Conservation (phyloP, 2,888 invertebrate genomes). For the Luperina testacea region DNA sequence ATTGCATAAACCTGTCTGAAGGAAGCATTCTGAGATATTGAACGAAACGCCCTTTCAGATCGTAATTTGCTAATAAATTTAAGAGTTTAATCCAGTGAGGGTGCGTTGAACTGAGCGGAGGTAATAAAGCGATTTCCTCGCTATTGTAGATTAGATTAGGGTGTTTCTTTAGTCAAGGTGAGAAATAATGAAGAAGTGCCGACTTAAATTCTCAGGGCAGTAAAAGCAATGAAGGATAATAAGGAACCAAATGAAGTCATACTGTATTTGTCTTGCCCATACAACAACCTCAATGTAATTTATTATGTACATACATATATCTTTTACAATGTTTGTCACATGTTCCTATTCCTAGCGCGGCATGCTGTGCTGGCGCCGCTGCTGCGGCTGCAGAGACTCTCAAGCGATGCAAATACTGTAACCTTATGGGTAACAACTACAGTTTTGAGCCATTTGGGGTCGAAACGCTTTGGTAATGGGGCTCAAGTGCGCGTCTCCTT, state of each 20-base stretch:
- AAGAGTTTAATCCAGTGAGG: constrained; percentile 36
- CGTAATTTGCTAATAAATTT: constrained; percentile 51
- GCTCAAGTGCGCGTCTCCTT: too few relatives aligned
- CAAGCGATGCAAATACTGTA: too few relatives aligned
- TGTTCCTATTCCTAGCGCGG: too few relatives aligned
- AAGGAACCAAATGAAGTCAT: neutral
- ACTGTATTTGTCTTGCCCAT: neutral
- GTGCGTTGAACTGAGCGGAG: constrained; percentile 37
- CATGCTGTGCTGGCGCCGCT: too few relatives aligned
- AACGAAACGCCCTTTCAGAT: constrained; percentile 38
- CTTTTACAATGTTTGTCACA: too few relatives aligned
- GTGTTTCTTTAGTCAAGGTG: neutral
- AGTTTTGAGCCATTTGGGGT: too few relatives aligned
- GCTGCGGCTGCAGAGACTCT: too few relatives aligned
- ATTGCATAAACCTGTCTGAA: constrained; percentile 41
- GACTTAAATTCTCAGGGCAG: neutral
- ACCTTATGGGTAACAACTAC: too few relatives aligned
- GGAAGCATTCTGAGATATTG: constrained; percentile 42
- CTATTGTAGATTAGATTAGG: constrained; percentile 6
- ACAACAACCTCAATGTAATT: neutral
- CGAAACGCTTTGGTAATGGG: too few relatives aligned
- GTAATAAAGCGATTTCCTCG: constrained; percentile 37
- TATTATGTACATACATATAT: neutral
- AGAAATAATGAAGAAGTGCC: neutral
- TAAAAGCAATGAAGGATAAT: neutral